These are phyloP conservation scores for Scartelaos histophorus DNA, from an alignment of 2,113 vertebrate species.

Conservation along the genomic window DNA sequence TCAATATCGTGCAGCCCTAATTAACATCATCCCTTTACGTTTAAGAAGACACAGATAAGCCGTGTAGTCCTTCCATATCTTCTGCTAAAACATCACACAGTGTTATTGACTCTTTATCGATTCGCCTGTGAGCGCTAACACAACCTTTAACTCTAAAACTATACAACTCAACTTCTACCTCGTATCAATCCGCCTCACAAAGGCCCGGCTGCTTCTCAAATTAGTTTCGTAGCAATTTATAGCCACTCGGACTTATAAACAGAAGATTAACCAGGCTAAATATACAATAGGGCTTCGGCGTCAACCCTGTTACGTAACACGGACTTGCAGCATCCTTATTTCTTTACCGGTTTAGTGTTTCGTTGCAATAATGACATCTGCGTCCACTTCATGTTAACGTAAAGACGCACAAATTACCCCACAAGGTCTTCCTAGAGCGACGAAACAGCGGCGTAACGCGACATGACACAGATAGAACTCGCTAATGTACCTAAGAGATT, in stretches of 20 bases:
- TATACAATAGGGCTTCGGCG: not conserved
- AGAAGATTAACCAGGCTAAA: not conserved
- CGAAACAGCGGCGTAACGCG: slow-evolving; percentile 32
- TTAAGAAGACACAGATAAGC: not conserved
- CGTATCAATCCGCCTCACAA: not conserved
- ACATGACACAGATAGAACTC: slow-evolving; percentile 36
- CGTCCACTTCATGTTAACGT: not conserved
- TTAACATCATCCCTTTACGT: not conserved
- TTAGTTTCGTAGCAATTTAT: not conserved
- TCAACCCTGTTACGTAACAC: slow-evolving; percentile 1
- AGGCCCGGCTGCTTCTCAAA: not conserved
- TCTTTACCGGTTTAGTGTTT: not conserved
- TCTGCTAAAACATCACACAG: not conserved
- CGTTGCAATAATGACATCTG: not conserved
- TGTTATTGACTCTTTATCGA: not conserved
- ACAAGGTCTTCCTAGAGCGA: slow-evolving; percentile 47
- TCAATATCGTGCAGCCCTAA: too few relatives aligned
- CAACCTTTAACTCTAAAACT: not conserved
- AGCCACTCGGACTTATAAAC: not conserved
- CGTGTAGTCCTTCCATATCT: not conserved
- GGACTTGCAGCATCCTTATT: not conserved
- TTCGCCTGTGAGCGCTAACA: not conserved
- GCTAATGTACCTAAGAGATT: slow-evolving; percentile 71
- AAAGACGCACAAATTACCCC: not conserved
- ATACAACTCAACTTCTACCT: not conserved